A percentile compares a stretch with the other conserved stretches of the same genome.
Evolutionary conservation across 2,797 vertebrate genomes (phyloP).

Genomic region (Ibycter americanus): DNA sequence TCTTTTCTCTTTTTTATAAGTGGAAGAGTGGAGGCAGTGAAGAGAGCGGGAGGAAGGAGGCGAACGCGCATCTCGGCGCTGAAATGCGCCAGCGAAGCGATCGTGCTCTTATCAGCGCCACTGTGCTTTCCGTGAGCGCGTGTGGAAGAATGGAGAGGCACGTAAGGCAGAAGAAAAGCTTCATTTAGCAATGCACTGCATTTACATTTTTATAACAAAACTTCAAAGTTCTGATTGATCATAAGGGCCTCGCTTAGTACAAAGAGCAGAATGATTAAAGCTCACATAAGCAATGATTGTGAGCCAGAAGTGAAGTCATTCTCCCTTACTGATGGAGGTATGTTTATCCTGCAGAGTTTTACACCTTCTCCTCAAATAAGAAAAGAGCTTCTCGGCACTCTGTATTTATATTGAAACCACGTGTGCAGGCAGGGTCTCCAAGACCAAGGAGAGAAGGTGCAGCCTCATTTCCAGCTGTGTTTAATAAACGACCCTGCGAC

Average conservation of each 20-base stretch:
- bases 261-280: conserved; percentile 35
- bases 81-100: neutral
- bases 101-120: neutral
- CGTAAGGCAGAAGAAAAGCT: neutral
- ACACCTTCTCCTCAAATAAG: neutral
- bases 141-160: neutral
- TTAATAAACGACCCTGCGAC: neutral
- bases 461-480: neutral
- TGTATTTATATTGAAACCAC: neutral
- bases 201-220: conserved; percentile 30
- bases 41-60: neutral
- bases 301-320: neutral
- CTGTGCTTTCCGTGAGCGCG: neutral
- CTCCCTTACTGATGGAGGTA: neutral
- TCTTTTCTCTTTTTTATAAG: neutral
- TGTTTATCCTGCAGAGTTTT: neutral
- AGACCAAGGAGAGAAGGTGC: neutral
- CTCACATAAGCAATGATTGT: neutral
- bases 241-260: neutral
- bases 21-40: neutral
- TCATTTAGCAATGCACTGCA: conserved; percentile 11
- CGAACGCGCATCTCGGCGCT: neutral
- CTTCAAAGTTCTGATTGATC: conserved; percentile 41
- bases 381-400: neutral
- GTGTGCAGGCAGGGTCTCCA: neutral